Percentiles rank a stretch among this genome's conserved stretches.
These are phyloP conservation scores for Cololabis saira DNA, from an alignment of 2,113 vertebrate genomes.

Conservation along the genomic window DNA sequence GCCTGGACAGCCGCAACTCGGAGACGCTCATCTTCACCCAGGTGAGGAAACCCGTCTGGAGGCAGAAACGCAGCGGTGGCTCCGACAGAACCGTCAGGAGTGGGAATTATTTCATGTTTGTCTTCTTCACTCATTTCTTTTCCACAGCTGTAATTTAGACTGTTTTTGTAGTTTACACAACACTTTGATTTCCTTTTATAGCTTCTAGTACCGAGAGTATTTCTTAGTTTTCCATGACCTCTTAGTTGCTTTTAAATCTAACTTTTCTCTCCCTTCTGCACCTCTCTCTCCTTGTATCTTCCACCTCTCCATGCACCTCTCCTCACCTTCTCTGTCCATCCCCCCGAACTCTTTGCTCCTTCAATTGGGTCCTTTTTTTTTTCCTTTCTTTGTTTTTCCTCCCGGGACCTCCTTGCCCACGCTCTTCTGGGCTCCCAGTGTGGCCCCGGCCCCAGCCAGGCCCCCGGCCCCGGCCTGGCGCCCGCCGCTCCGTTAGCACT, in stretches of 20 bases:
- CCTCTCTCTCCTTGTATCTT: conserved; percentile 33
- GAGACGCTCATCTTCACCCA: conserved; percentile 97
- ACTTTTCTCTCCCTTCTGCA: conserved; percentile 38
- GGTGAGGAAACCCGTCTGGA: conserved; percentile 76
- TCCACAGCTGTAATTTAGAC: neutral
- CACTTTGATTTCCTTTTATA: neutral
- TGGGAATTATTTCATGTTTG: rapidly evolving
- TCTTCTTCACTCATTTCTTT: neutral
- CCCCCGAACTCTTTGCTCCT: conserved; percentile 51
- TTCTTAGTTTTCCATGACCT: neutral
- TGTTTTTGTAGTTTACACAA: conserved; percentile 12
- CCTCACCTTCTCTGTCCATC: conserved; percentile 30
- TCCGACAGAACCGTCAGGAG: neutral
- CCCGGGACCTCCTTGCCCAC: conserved; percentile 55
- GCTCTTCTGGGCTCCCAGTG: conserved; percentile 72
- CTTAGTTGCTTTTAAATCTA: conserved; percentile 43
- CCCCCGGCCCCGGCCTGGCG: conserved; percentile 44
- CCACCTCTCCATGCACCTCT: conserved; percentile 29
- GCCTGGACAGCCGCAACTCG: conserved; percentile 94
- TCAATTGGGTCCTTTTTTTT: conserved; percentile 31
- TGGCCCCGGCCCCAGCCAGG: conserved; percentile 79
- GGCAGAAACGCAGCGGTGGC: neutral
- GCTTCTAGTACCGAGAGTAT: neutral
- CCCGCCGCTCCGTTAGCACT: conserved; percentile 57
- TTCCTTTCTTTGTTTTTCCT: neutral